Evolutionary conservation across 2,888 invertebrate species (phyloP).

Genomic region (Zaprionus lineosus): DNA sequence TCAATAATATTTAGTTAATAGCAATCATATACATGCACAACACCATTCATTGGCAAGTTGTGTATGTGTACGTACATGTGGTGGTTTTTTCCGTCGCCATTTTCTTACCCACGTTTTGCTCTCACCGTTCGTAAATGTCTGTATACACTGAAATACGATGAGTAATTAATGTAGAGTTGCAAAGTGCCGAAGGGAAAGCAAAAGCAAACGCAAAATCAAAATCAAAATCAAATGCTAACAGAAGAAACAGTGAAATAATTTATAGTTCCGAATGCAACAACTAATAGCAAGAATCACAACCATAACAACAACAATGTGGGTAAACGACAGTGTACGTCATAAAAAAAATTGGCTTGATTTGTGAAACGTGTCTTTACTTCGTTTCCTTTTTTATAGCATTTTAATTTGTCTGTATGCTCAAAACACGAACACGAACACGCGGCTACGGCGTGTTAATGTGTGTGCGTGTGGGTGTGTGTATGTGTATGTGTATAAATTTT

Average conservation of each 20-base stretch:
- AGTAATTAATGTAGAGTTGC: constrained; percentile 64
- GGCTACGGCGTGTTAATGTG: constrained; percentile 23
- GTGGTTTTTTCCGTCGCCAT: constrained; percentile 69
- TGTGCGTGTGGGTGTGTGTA: constrained; percentile 4
- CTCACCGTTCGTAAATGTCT: constrained; percentile 52
- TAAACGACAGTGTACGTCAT: constrained; percentile 61
- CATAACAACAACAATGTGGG: constrained; percentile 15
- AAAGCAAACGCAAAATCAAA: too few relatives aligned
- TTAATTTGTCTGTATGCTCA: constrained; percentile 75
- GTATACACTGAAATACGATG: constrained; percentile 62
- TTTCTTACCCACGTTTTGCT: constrained; percentile 58
- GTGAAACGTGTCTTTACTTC: constrained; percentile 76
- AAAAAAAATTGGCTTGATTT: constrained; percentile 75
- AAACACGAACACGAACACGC: constrained; percentile 64
- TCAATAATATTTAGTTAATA: neutral
- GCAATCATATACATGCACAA: neutral
- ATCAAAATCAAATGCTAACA: too few relatives aligned
- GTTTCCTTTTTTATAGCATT: constrained; percentile 77
- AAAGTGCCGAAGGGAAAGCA: constrained; percentile 27
- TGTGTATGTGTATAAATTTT: constrained; percentile 13
- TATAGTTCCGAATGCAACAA: constrained; percentile 35
- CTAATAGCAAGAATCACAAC: constrained; percentile 36
- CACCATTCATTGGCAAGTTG: too few relatives aligned
- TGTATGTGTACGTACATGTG: constrained; percentile 16
- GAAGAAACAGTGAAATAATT: constrained; percentile 32